These are phyloP conservation scores for Nudaria mundana DNA, from an alignment of 2,888 invertebrate species.

Conservation along the genomic window DNA sequence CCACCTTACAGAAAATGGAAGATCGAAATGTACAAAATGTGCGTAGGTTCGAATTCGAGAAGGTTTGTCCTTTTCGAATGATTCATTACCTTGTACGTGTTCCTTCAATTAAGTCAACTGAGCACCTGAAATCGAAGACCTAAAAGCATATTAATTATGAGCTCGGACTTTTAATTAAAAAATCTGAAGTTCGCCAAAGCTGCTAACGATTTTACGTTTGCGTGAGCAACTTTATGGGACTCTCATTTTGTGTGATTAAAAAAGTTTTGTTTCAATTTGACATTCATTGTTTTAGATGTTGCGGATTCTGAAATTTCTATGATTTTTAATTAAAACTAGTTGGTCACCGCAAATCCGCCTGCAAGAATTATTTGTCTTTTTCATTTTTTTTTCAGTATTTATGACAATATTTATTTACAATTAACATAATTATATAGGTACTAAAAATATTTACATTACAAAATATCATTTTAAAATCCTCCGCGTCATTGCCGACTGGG, in stretches of 20 bases:
- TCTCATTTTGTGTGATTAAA: constrained; percentile 34
- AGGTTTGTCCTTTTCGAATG: neutral
- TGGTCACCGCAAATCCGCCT: no score
- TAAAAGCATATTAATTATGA: constrained; percentile 31
- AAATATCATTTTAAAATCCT: no score
- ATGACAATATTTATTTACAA: no score
- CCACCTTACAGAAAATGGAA: no score
- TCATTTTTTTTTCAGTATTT: no score
- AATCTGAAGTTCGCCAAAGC: constrained; percentile 32
- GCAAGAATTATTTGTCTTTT: no score
- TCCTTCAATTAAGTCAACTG: neutral
- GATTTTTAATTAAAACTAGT: constrained; percentile 13
- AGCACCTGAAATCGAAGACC: constrained; percentile 23
- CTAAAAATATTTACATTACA: no score
- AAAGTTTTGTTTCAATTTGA: constrained; percentile 27
- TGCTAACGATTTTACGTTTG: constrained; percentile 35
- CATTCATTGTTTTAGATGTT: constrained; percentile 15
- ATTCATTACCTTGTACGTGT: neutral
- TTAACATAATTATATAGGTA: no score
- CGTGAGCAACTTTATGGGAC: constrained; percentile 25
- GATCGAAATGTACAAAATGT: no score
- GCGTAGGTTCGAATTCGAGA: no score
- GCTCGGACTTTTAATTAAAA: constrained; percentile 34
- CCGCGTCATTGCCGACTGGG: no score
- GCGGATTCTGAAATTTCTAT: constrained; percentile 16